Conservation (phyloP, 1,140 invertebrate species). For the Leptopilina boulardi region DNA sequence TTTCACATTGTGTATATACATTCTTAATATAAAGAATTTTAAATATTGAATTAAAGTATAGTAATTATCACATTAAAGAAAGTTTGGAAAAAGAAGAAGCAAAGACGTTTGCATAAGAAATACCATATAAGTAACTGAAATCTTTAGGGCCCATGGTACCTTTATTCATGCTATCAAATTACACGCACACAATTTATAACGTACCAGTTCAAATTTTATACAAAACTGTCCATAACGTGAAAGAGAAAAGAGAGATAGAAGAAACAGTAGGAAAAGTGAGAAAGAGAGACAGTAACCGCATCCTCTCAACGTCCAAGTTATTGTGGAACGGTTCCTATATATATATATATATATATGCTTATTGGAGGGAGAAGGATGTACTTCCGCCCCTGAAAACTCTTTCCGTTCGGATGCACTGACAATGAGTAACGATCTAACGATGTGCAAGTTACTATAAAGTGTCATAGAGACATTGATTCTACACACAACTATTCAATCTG, state of each 20-base stretch:
- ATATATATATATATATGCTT: constrained; percentile 26
- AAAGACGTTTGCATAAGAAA: not conserved
- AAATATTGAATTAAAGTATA: too few relatives aligned
- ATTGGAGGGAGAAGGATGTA: constrained; percentile 63
- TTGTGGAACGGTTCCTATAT: constrained; percentile 3
- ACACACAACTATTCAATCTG: not conserved
- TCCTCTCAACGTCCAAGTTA: constrained; percentile 38
- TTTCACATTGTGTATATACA: too few relatives aligned
- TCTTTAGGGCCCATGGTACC: not conserved
- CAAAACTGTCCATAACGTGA: not conserved
- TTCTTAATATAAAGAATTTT: too few relatives aligned
- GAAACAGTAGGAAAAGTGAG: constrained; percentile 35
- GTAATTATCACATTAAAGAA: too few relatives aligned
- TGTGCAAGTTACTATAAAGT: not conserved
- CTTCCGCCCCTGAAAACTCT: constrained; percentile 67
- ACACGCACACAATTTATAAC: not conserved
- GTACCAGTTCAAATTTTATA: not conserved
- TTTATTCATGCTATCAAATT: not conserved
- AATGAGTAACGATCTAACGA: constrained; percentile 53
- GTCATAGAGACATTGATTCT: not conserved
- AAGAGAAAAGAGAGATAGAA: constrained; percentile 28
- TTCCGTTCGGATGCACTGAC: constrained; percentile 62
- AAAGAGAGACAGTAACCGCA: constrained; percentile 51
- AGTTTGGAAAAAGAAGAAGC: too few relatives aligned
- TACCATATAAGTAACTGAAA: not conserved